A percentile compares a stretch with the other conserved stretches of the same genome.
Evolutionary conservation across 2,797 vertebrate genomes (phyloP).

Genomic region (Sebastes trivittatus): DNA sequence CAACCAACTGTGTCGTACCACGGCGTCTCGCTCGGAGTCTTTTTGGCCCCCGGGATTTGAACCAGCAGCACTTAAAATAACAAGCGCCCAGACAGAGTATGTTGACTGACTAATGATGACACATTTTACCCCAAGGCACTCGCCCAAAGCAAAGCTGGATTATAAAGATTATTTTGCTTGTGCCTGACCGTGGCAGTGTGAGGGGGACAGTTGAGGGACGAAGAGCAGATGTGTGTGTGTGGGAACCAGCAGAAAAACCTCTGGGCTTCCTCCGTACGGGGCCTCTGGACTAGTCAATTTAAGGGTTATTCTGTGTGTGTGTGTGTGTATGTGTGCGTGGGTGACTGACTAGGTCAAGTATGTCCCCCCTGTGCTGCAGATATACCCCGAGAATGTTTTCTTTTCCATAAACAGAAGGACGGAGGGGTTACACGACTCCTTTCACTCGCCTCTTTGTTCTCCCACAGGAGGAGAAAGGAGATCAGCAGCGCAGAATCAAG

Average conservation of each 20-base stretch:
- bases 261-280: neutral
- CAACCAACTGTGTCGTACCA: neutral
- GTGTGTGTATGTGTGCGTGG: constrained; percentile 17
- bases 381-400: constrained; percentile 75
- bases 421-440: constrained; percentile 27
- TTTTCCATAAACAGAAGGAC: constrained; percentile 58
- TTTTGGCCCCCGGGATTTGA: neutral
- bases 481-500: neutral
- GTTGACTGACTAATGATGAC: constrained; percentile 9
- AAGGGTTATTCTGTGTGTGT: constrained; percentile 16
- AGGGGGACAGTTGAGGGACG: constrained; percentile 16
- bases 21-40: neutral
- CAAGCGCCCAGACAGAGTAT: neutral
- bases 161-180: neutral
- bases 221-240: constrained; percentile 26
- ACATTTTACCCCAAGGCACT: neutral
- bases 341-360: constrained; percentile 42
- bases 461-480: neutral
- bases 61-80: neutral
- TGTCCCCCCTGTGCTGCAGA: constrained; percentile 53
- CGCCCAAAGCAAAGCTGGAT: neutral
- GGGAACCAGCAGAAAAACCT: constrained; percentile 31
- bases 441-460: neutral
- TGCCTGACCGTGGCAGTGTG: neutral
- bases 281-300: constrained; percentile 23